Evolutionary conservation across 2,113 vertebrate genomes (phyloP).

Genomic region (Semnornis frantzii): DNA sequence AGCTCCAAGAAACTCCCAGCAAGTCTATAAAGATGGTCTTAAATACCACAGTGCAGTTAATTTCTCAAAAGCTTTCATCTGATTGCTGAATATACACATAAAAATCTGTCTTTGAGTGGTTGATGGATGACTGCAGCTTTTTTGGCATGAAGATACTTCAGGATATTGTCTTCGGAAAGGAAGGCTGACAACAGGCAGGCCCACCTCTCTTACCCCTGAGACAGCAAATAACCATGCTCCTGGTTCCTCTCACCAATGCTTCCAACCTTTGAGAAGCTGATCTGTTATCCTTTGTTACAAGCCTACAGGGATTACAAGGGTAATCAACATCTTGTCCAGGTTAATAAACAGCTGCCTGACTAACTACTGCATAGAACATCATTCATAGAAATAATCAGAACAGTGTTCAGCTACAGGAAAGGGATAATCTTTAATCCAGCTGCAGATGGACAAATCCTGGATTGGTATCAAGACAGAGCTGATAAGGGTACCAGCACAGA

Average conservation of each 20-base stretch:
- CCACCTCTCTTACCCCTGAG: not conserved
- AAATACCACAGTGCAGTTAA: not conserved
- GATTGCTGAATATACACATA: not conserved
- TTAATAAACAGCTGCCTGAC: constrained; percentile 14
- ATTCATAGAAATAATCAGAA: not conserved
- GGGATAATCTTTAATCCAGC: constrained; percentile 1
- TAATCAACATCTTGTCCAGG: not conserved
- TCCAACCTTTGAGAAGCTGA: not conserved
- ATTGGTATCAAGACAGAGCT: not conserved
- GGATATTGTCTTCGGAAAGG: not conserved
- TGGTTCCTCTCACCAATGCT: not conserved
- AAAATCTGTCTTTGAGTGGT: not conserved
- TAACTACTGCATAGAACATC: not conserved
- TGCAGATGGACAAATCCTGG: not conserved
- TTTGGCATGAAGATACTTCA: not conserved
- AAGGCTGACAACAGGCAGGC: not conserved
- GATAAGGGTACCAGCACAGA: not conserved
- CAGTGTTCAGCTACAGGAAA: not conserved
- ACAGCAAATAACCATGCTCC: not conserved
- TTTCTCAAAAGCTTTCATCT: not conserved
- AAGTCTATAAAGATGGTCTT: not conserved
- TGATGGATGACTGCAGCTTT: not conserved
- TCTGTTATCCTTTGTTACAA: not conserved
- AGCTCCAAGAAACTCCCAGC: not conserved
- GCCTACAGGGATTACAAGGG: not conserved